Evolutionary conservation across 2,113 vertebrate genomes (phyloP).

Genomic region (Chloroceryle aenea): DNA sequence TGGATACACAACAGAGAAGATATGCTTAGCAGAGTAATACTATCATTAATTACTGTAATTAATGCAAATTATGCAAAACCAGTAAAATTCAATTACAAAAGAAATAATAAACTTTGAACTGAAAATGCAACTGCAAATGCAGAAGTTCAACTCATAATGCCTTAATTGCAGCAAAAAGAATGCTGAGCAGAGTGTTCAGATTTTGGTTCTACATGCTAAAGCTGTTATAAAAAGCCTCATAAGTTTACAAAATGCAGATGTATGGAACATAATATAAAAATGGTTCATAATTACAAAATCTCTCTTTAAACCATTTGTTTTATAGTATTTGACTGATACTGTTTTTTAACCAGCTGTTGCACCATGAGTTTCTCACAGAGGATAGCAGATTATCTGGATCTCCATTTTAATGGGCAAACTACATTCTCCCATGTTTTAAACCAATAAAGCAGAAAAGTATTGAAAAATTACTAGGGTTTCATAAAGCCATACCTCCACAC

Average conservation of each 20-base stretch:
- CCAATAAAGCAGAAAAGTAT: background rate
- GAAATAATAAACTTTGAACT: constrained; percentile 54
- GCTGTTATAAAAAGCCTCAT: background rate
- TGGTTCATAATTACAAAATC: background rate
- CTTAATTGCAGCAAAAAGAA: background rate
- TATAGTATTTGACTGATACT: background rate
- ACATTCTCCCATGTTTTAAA: background rate
- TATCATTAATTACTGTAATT: constrained; percentile 45
- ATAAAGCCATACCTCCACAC: background rate
- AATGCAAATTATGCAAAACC: constrained; percentile 37
- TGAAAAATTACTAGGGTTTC: background rate
- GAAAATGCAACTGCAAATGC: constrained; percentile 22
- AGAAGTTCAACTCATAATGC: background rate
- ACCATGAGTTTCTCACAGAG: background rate
- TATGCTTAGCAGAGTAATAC: background rate
- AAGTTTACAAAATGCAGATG: background rate
- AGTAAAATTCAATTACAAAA: constrained; percentile 33
- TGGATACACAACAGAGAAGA: background rate
- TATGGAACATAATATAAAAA: background rate
- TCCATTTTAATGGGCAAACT: background rate
- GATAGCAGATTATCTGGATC: background rate
- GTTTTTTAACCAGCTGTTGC: background rate
- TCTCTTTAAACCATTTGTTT: background rate
- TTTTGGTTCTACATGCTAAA: background rate
- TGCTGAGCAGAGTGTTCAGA: background rate